These are phyloP conservation scores for Pagrus major DNA, from an alignment of 2,113 vertebrate species.

Conservation along the genomic window DNA sequence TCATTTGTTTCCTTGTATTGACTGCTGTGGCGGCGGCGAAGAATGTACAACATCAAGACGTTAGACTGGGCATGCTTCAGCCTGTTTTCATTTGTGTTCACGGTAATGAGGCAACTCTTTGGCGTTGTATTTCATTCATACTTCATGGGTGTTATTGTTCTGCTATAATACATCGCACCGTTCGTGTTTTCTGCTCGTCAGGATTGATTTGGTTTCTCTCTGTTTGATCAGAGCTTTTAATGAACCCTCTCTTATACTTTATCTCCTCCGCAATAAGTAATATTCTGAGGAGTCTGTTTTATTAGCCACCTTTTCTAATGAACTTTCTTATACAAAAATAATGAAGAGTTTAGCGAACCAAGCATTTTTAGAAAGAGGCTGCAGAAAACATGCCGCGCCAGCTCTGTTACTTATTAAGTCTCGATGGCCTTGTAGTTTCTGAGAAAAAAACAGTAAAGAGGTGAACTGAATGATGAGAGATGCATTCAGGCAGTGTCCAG, in stretches of 20 bases:
- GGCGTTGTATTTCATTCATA: conserved; percentile 19
- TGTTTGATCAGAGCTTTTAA: conserved; percentile 3
- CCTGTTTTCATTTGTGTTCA: conserved; percentile 1
- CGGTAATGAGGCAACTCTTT: conserved; percentile 33
- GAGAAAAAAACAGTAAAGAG: not conserved
- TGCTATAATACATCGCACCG: not conserved
- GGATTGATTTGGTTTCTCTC: conserved; percentile 9
- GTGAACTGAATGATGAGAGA: not conserved
- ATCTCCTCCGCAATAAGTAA: conserved; percentile 1
- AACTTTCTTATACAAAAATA: not conserved
- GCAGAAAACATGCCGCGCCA: not conserved
- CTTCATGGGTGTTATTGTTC: conserved; percentile 17
- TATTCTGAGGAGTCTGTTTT: conserved; percentile 6
- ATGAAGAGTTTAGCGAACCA: not conserved
- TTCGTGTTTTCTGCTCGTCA: not conserved
- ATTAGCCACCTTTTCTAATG: conserved; percentile 25
- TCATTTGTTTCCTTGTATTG: conserved; percentile 17
- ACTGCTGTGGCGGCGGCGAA: not conserved
- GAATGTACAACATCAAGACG: not conserved
- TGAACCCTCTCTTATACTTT: not conserved
- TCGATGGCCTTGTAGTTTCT: not conserved
- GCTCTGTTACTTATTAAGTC: not conserved
- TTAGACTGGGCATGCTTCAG: not conserved
- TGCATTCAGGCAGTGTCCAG: conserved; percentile 7
- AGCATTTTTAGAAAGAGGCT: not conserved